Base-by-base conservation (phyloP, 2,113 vertebrate species). In the Rynchops niger region DNA sequence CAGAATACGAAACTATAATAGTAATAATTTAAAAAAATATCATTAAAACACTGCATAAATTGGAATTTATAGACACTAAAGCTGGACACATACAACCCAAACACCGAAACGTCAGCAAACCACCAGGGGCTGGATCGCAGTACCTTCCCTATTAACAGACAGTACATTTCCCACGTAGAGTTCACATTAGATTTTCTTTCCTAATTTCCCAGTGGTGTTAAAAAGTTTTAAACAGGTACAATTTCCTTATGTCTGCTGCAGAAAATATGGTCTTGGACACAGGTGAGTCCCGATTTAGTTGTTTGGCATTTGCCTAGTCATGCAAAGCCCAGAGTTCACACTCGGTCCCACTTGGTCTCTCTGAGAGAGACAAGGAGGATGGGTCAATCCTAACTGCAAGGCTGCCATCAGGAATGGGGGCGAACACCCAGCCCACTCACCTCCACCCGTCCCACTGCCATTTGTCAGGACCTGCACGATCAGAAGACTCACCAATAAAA, bases 371-470 rank as follows among this genome's bases (percentile, higher is more conserved):
- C 12, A 25, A 73, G 23, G 17, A 78, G 47, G 34, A 69, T 30
- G 26, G 32, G 65, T 58, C 36, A 50, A 7, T 22, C 29, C 21
- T 22, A 56, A 56, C 8, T 0, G 1, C 30, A 15, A 30, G 42
- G 38, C 29, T 73, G 38, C 29, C 23, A 30, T 16, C 27, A n/a
- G 40, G 30, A 55, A 45, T 0, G 0, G 29, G 13, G 30, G 25
- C 0, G 0, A 82, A n/a, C 40, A 56, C 13, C 19, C 56, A 56
- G 42, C 36, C 40, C 1, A 2, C 26, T 49, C n/a, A 36, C 12
- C 38, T 27, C 15, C 7, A 29, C 36, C 34, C 2, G 0, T 20
- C 66, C 30, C 72, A 1, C 61, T 25, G 53, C 16, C 53, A 47
- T 53, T 20, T 29, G 27, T 38, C 61, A 62, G 67, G 42, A 58